Conservation (phyloP, 2,888 invertebrate species). For the Diarsia dahlii region DNA sequence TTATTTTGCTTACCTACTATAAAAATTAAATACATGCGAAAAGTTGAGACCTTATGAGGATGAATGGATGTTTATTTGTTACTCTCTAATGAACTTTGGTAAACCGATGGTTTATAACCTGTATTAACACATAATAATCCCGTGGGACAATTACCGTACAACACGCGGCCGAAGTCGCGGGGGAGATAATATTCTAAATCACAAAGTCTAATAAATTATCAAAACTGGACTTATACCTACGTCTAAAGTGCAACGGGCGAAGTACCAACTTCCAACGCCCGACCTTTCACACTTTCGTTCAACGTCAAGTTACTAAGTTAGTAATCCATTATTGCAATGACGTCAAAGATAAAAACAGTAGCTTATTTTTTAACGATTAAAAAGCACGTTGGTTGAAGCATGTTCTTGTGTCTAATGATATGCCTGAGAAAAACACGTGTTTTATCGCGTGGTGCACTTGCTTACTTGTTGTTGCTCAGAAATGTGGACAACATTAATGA, state of each 20-base stretch:
- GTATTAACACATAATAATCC: too few species aligned
- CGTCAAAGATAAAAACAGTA: background rate
- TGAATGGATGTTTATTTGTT: too few species aligned
- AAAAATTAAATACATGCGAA: too few species aligned
- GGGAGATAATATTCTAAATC: background rate
- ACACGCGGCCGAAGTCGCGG: background rate
- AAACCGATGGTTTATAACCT: too few species aligned
- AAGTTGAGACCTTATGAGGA: too few species aligned
- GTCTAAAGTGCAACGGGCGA: background rate
- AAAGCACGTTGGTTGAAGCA: slow-evolving; percentile 27
- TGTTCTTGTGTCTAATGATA: slow-evolving; percentile 7
- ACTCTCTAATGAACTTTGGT: too few species aligned
- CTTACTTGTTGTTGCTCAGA: background rate
- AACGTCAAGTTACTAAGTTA: background rate
- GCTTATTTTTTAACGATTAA: slow-evolving; percentile 5
- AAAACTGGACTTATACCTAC: background rate
- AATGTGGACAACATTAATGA: background rate
- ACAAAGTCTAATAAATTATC: background rate
- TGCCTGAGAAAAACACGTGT: slow-evolving; percentile 19
- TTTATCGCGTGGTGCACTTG: slow-evolving; percentile 10
- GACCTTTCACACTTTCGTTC: background rate
- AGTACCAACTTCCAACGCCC: background rate
- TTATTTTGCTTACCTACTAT: too few species aligned
- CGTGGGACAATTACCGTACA: background rate
- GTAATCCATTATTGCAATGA: slow-evolving; percentile 4